These are phyloP conservation scores for Antechinus flavipes DNA, from an alignment of 2,113 vertebrate species.

Conservation along the genomic window DNA sequence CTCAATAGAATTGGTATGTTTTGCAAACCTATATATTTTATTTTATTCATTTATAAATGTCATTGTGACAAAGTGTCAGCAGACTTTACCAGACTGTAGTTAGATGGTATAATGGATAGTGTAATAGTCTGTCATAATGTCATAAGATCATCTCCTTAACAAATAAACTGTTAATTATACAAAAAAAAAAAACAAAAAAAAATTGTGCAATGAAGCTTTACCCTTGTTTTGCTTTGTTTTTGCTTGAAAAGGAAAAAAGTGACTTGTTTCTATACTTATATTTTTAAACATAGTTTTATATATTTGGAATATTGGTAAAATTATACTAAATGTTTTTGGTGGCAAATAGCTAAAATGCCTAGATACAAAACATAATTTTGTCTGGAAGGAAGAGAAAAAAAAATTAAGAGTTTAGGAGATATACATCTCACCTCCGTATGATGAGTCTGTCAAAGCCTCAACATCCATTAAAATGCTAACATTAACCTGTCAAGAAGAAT, in stretches of 20 bases:
- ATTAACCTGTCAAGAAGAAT: conserved; percentile 74
- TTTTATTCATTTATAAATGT: neutral
- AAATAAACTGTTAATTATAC: neutral
- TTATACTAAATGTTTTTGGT: neutral
- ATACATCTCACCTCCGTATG: conserved; percentile 61
- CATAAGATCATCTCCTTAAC: neutral
- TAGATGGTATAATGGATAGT: neutral
- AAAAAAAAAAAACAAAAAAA: neutral
- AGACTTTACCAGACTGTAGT: neutral
- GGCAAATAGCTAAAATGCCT: neutral
- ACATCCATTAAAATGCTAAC: conserved; percentile 71
- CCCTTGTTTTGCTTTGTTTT: neutral
- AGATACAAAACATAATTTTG: neutral
- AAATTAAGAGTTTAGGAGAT: conserved; percentile 51
- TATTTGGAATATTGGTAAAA: neutral
- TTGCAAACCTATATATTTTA: too few species aligned
- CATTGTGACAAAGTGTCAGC: neutral
- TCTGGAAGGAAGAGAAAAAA: conserved; percentile 52
- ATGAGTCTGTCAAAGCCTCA: conserved; percentile 77
- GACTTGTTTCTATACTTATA: neutral
- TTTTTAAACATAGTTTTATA: neutral
- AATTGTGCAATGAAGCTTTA: neutral
- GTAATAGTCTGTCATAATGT: neutral
- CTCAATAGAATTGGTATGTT: neutral
- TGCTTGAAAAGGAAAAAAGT: neutral